Evolutionary conservation across 2,113 vertebrate species (phyloP).

Genomic region (Craseonycteris thonglongyai): DNA sequence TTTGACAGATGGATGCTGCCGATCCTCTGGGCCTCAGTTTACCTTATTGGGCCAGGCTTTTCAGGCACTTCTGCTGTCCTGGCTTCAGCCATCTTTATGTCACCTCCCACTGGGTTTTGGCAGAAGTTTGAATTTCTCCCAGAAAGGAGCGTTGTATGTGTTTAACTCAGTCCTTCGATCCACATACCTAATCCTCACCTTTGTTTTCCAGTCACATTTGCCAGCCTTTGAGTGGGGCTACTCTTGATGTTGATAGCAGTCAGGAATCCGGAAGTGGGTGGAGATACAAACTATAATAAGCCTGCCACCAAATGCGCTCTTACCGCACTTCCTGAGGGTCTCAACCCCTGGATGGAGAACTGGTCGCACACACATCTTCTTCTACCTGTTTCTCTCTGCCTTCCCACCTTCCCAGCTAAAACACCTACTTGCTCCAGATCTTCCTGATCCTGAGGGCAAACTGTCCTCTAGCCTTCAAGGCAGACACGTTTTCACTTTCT

Average conservation of each 20-base stretch:
- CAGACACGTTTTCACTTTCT: not conserved
- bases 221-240: not conserved
- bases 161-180: not conserved
- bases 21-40: not conserved
- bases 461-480: not conserved
- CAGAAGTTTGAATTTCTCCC: not conserved
- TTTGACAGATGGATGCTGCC: not conserved
- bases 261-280: not conserved
- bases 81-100: not conserved
- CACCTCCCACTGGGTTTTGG: not conserved
- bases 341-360: not conserved
- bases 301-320: not conserved
- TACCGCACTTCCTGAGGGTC: accelerated
- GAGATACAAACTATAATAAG: not conserved
- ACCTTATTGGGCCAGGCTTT: not conserved
- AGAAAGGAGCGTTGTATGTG: not conserved
- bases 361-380: accelerated
- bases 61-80: not conserved
- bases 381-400: not conserved
- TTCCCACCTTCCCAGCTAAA: not conserved
- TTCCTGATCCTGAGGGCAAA: not conserved
- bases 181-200: not conserved
- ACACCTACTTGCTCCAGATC: not conserved
- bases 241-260: not conserved
- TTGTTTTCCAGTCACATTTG: not conserved